These are phyloP conservation scores for Gymnothorax javanicus DNA, from an alignment of 2,797 vertebrate species.

Conservation along the genomic window DNA sequence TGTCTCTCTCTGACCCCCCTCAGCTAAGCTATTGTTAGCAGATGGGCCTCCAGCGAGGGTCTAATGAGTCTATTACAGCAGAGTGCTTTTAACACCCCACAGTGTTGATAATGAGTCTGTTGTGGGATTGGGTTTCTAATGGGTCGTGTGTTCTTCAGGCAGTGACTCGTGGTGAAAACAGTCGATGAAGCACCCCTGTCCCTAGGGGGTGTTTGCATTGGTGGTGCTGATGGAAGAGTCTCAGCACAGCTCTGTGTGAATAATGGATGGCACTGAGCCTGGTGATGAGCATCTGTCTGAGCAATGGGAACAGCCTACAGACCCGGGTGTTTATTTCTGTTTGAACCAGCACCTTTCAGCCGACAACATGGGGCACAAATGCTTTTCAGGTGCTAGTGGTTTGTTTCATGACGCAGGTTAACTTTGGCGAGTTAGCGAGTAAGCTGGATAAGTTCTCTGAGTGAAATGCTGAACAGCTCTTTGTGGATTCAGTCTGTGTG, in stretches of 20 bases:
- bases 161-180: not conserved
- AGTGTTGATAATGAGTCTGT: not conserved
- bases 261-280: slow-evolving; percentile 35
- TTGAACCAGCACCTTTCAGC: not conserved
- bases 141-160: not conserved
- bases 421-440: too few relatives aligned
- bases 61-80: not conserved
- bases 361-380: not conserved
- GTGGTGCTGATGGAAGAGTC: not conserved
- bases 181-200: not conserved
- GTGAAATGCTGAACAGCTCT: too few relatives aligned
- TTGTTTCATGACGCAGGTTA: too few relatives aligned
- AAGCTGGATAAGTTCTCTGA: too few relatives aligned
- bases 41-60: not conserved
- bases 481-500: too few relatives aligned
- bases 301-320: not conserved
- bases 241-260: slow-evolving; percentile 28
- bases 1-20: not conserved
- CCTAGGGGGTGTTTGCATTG: not conserved
- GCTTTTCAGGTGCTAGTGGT: not conserved
- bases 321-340: not conserved
- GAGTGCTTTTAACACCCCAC: not conserved
- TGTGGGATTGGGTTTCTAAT: slow-evolving; percentile 1
- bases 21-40: not conserved
- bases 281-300: slow-evolving; percentile 31